Conservation (phyloP, 2,888 invertebrate species). For the Morpho helenor region DNA sequence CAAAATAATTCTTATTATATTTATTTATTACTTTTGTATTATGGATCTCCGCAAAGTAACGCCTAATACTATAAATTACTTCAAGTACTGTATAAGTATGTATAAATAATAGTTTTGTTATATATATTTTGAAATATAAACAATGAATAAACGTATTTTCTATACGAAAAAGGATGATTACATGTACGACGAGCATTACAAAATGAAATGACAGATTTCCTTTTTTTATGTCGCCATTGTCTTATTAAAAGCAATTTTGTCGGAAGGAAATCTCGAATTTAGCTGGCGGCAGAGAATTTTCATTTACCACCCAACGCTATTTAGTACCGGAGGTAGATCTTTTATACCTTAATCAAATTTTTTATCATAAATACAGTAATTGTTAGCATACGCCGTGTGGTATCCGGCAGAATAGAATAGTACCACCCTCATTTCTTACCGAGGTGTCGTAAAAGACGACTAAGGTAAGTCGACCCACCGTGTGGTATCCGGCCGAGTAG, state of each 20-base stretch:
- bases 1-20: too few species aligned
- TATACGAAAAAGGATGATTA: not conserved
- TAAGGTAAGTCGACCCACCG: too few species aligned
- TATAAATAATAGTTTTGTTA: not conserved
- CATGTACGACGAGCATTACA: too few species aligned
- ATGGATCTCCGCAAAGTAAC: too few species aligned
- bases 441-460: too few species aligned
- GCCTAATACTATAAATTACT: too few species aligned
- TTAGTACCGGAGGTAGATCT: slow-evolving; percentile 6
- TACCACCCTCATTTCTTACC: too few species aligned
- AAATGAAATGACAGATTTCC: not conserved
- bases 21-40: too few species aligned
- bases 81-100: too few species aligned
- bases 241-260: slow-evolving; percentile 15
- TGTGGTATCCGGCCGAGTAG: too few species aligned
- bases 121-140: slow-evolving; percentile 28
- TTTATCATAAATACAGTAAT: slow-evolving; percentile 7
- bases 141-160: not conserved
- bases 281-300: slow-evolving; percentile 20
- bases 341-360: slow-evolving; percentile 6
- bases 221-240: not conserved
- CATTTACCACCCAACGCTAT: slow-evolving; percentile 12
- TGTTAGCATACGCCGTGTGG: not conserved
- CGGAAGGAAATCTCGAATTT: slow-evolving; percentile 15
- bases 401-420: too few species aligned